Base-by-base conservation (phyloP, 2,888 invertebrate genomes). In the Perizoma affinitatum region DNA sequence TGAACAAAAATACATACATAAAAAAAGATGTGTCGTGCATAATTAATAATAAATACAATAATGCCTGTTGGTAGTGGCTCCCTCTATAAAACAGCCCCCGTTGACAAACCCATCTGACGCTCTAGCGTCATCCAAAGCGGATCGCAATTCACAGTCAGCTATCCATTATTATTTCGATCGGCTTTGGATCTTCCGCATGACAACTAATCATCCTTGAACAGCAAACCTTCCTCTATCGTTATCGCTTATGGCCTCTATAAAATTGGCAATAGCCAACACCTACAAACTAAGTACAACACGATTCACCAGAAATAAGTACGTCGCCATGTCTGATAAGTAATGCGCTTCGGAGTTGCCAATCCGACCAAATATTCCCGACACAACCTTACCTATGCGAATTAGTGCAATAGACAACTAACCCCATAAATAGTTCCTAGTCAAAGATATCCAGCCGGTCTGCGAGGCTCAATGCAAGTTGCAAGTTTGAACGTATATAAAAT, bases 211-310 rank as follows among this genome's bases (percentile, higher is more conserved):
- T n/a, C 42, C 62, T 58, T 52, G 51, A 38, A 45, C 34, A 46
- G 58, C 51, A 43, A 54, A 40, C 44, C 50, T 35, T 54, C 54
- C 46, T 46, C 8, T 49, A 43, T 49, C 34, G 36, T 53, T 43
- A 34, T 38, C 43, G 42, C 55, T 48, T 55, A 63, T 55, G 52
- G 58, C 58, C 44, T 62, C 40, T 44, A 58, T 58, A 58, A 58
- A 54, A 22, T 56, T 33, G 56, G 49, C 41, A 43, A 43, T 9
- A 58, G 55, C 58, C 11, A 62, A 62, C 48, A 43, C 10, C 45
- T 58, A 54, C 51, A 44, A 43, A 40, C 54, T 54, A 55, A 41
- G 54, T 44, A 51, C 51, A 54, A 55, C 54, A 58, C 54, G 58
- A 41, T 35, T 49, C 44, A 53, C 49, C 57, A 38, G 33, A 11